Base-by-base conservation (phyloP, 2,888 invertebrate species). In the Pammene aurita region DNA sequence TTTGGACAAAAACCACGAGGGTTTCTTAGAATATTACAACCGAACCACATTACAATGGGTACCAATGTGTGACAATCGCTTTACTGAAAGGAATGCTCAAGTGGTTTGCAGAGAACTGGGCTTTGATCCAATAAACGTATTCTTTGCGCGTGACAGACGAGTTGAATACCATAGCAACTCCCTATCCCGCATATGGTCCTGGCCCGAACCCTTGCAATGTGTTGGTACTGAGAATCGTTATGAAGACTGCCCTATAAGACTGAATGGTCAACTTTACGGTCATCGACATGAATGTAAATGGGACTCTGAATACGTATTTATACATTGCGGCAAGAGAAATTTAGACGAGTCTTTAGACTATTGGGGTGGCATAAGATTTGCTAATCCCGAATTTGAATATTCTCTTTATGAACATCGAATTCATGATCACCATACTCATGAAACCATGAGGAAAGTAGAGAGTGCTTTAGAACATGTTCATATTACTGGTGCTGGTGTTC, bases 331-430 rank as follows among this genome's bases (percentile, higher is more conserved):
- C 0, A 90, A 93, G 66, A 92, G 95, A 78, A 96, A 96, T 81
- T 86, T 96, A 6, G 92, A 94, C 5, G 91, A 94, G 11, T 89
- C 92, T 16, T 92, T 94, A 67, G 95, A 96, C 58, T 97, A 98
- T 81, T 99, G 99, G 99, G 99, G 99, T 52, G 99, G 99, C 44
- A 95, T 99, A 72, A 94, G 99, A 71, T 98, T 99, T 83, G 96
- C 98, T 0, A 95, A 97, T 82, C 94, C 96, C 4, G 96, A 97
- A 83, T 98, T 98, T 83, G 98, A 99, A 84, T 96, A 97, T 84
- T 95, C 96, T 73, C 88, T 96, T 2, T 97, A 96, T 80, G 96
- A 96, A 76, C 95, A 96, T 77, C 94, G 97, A 66, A 94, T 97
- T 67, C 97, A 97, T 78, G 96, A 97, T 78, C 94, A 95, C 7